Evolutionary conservation across 2,888 invertebrate species (phyloP), one percentile per base, ranked within the genome.

Genomic region (Lycia hirtaria): DNA sequence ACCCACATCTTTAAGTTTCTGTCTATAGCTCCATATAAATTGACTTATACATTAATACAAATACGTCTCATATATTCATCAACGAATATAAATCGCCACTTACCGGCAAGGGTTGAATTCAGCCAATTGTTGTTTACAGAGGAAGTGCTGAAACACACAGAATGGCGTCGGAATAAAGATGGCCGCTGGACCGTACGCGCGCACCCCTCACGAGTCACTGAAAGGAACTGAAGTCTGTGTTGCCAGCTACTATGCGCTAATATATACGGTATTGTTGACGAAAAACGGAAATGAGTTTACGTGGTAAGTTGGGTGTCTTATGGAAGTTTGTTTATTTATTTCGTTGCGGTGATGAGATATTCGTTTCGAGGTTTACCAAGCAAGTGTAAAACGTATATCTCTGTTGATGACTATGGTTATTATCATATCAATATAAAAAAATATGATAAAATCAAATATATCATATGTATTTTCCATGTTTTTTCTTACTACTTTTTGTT

Each of bases 131-230:
- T 64, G 56, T 67, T 63, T 71, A 58, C 71, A 65, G 69, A 79
- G 83, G 81, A 81, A 83, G 73, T 76, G 7, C 32, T 26, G 38
- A 17, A 19, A 32, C n/a, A 35, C 75, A 79, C 71, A 60, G 68
- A 80, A 83, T 85, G 83, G 87, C 87, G 87, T 69, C 72, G 71
- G 38, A 60, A 56, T 61, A 37, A 78, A 80, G 60, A 83, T 79
- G 81, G 80, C 80, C 78, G 68, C 54, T 28, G 26, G 40, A 59
- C 78, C 77, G 77, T 62, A 72, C 80, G 71, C 83, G 73, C 69
- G 71, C 78, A 77, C 77, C 71, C 75, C 71, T 72, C 78, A 75
- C 68, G 72, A 72, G 75, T 78, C 75, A 87, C 89, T 88, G 87
- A 83, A 81, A 83, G 73, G 75, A 74, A 73, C 64, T 60, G 61